phyloP scores from a whole-genome alignment of 2,797 vertebrate species.

The Acanthurus lineatus region DNA sequence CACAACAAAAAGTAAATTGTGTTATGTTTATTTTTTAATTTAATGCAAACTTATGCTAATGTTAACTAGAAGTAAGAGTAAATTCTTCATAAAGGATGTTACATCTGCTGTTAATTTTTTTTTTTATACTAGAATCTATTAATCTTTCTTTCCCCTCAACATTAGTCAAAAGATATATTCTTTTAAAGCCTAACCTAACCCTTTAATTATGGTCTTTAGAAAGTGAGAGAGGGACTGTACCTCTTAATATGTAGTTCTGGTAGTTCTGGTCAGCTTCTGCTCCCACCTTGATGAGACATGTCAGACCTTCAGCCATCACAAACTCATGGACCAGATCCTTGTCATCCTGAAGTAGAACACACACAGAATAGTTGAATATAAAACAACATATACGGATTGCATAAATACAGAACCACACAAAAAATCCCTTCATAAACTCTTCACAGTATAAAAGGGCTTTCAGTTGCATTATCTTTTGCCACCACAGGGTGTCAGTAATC shows the following conservation, averaged over 20 bases:
- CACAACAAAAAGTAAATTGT: not conserved
- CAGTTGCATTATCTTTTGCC: conserved; percentile 1
- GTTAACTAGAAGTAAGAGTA: not conserved
- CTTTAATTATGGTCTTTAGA: not conserved
- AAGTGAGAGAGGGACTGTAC: conserved; percentile 71
- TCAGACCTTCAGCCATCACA: conserved; percentile 94
- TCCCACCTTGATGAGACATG: conserved; percentile 96
- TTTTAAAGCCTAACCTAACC: too few species aligned
- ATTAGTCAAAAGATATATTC: not conserved
- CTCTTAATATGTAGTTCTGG: conserved; percentile 98
- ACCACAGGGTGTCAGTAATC: conserved; percentile 71
- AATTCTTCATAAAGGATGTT: not conserved
- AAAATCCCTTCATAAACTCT: not conserved
- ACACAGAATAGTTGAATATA: not conserved
- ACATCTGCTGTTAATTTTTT: not conserved
- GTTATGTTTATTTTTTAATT: not conserved
- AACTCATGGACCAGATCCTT: conserved; percentile 98
- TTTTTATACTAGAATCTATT: not conserved
- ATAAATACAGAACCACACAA: not conserved
- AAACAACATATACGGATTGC: not conserved
- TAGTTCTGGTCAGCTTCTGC: conserved; percentile 97
- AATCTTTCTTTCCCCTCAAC: not conserved
- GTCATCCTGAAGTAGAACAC: conserved; percentile 88
- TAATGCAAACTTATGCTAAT: not conserved
- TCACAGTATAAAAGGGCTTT: too few species aligned